These are phyloP conservation scores for Eristalis intricaria DNA, from an alignment of 2,888 invertebrate genomes.

Conservation along the genomic window DNA sequence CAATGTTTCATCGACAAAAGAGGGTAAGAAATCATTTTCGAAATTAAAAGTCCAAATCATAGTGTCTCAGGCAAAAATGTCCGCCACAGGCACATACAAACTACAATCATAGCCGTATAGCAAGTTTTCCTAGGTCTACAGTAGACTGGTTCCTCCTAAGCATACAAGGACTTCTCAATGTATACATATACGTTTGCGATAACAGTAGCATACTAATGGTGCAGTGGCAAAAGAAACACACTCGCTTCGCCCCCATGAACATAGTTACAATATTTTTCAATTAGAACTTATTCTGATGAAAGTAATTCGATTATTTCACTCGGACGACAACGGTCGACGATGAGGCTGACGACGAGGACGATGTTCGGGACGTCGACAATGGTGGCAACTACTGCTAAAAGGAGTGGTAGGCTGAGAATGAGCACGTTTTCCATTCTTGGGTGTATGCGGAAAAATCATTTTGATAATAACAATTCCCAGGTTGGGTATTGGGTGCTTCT, in stretches of 20 bases:
- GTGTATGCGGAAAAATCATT: slow-evolving; percentile 61
- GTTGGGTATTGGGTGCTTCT: slow-evolving; percentile 16
- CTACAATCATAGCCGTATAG: slow-evolving; percentile 28
- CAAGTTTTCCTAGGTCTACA: not conserved
- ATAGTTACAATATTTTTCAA: slow-evolving; percentile 82
- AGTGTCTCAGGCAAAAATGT: slow-evolving; percentile 62
- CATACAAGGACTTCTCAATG: slow-evolving; percentile 18
- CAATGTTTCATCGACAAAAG: slow-evolving; percentile 57
- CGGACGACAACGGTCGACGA: slow-evolving; percentile 75
- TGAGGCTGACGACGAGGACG: slow-evolving; percentile 74
- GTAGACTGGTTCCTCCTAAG: slow-evolving; percentile 33
- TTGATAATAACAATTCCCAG: slow-evolving; percentile 48
- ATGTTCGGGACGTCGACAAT: slow-evolving; percentile 68
- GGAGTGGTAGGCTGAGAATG: slow-evolving; percentile 41
- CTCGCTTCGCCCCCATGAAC: slow-evolving; percentile 67
- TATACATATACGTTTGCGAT: slow-evolving; percentile 54
- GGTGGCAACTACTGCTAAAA: slow-evolving; percentile 56
- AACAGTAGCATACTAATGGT: slow-evolving; percentile 76
- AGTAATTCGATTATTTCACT: slow-evolving; percentile 82
- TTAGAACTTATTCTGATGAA: slow-evolving; percentile 82
- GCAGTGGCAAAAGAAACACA: slow-evolving; percentile 59
- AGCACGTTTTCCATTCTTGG: slow-evolving; percentile 24
- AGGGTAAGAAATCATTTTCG: slow-evolving; percentile 70
- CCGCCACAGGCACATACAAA: slow-evolving; percentile 53
- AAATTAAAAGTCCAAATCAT: slow-evolving; percentile 72